Percentiles rank a stretch among this genome's conserved stretches.
These are phyloP conservation scores for Triplophysa rosa DNA, from an alignment of 2,113 vertebrate species.

Conservation along the genomic window DNA sequence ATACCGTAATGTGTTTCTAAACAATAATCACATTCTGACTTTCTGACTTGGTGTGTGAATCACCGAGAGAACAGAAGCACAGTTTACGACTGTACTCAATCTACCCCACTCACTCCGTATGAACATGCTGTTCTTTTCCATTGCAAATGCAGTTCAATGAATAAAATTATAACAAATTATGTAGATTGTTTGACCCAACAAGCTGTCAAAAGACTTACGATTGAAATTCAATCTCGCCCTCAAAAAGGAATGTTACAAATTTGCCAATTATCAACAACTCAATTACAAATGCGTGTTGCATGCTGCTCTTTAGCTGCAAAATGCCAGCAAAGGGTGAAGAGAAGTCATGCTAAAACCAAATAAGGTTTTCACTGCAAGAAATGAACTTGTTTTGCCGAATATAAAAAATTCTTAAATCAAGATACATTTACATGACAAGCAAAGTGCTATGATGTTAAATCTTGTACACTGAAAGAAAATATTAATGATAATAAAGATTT, in stretches of 20 bases:
- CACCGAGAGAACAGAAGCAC: conserved; percentile 45
- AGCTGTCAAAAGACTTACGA: conserved; percentile 34
- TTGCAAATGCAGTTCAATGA: conserved; percentile 62
- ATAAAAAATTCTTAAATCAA: too few species aligned
- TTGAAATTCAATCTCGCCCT: conserved; percentile 13
- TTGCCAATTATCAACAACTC: conserved; percentile 34
- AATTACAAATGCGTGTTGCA: conserved; percentile 14
- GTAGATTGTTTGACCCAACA: conserved; percentile 31
- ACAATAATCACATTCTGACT: conserved; percentile 11
- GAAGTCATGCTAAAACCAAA: conserved; percentile 12
- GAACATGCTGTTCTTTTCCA: conserved; percentile 60
- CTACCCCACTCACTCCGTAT: conserved; percentile 58
- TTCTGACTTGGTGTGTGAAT: conserved; percentile 40
- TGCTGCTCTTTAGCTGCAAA: neutral
- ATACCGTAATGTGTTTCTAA: conserved; percentile 42
- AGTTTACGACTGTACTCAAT: conserved; percentile 54
- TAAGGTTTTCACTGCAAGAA: neutral
- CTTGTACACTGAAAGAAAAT: too few species aligned
- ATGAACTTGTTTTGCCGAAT: too few species aligned
- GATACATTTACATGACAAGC: too few species aligned
- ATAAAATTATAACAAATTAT: conserved; percentile 63
- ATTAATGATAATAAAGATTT: too few species aligned
- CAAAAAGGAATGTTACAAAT: neutral
- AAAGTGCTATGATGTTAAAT: too few species aligned
- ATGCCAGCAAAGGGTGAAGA: conserved; percentile 1